Evolutionary conservation across 1,140 invertebrate species (phyloP).

Genomic region (Ostrea denselamellosa): DNA sequence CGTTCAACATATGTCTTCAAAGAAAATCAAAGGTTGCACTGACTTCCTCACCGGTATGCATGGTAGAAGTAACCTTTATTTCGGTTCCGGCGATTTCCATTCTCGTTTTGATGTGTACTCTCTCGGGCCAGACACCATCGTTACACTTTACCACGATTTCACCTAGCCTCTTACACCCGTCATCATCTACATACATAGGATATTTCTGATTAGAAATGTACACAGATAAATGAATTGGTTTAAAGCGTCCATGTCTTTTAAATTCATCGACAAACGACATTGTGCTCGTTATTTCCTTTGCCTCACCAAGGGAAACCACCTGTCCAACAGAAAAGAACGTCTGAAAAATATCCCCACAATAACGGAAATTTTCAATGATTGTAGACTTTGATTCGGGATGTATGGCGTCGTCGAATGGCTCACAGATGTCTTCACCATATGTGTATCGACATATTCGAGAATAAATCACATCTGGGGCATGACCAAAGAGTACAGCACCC

Average conservation of each 20-base stretch:
- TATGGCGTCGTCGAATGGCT: not conserved
- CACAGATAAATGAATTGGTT: not conserved
- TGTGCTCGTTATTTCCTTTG: not conserved
- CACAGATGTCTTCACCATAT: not conserved
- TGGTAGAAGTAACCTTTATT: conserved; percentile 20
- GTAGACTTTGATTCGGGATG: not conserved
- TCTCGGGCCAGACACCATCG: not conserved
- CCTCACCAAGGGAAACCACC: not conserved
- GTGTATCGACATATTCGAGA: conserved; percentile 44
- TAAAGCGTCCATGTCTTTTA: not conserved
- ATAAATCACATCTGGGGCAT: conserved; percentile 32
- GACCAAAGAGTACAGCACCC: conserved; percentile 44
- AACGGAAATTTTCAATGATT: not conserved
- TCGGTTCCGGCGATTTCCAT: conserved; percentile 40
- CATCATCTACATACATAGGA: conserved; percentile 36
- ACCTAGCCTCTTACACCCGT: conserved; percentile 2
- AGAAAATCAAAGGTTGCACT: conserved; percentile 24
- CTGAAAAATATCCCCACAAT: not conserved
- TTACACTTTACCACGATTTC: not conserved
- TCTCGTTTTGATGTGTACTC: not conserved
- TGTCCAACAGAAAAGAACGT: conserved; percentile 13
- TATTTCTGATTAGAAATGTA: not conserved
- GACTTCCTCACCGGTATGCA: conserved; percentile 29
- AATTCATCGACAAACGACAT: not conserved
- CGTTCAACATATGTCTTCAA: no score